Percentiles rank a stretch among this genome's conserved stretches.
These are phyloP conservation scores for Lytechinus variegatus DNA, from an alignment of 35 echinoderm and acorn worm genomes.

Conservation along the genomic window DNA sequence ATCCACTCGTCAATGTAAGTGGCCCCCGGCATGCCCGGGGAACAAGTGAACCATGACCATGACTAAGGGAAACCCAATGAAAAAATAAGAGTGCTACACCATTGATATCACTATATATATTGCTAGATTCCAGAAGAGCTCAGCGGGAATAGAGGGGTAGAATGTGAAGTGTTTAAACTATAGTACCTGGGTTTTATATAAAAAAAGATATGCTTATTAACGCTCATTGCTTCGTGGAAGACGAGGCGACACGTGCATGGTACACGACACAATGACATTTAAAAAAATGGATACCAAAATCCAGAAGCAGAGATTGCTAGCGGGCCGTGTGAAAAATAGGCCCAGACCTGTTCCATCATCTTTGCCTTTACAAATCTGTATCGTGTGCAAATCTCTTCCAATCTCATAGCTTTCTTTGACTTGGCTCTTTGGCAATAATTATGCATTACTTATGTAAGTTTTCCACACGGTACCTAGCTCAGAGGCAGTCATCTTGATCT, in stretches of 20 bases:
- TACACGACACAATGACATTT: not conserved
- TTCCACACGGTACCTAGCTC: not conserved
- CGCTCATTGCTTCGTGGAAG: not conserved
- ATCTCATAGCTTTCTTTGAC: too few species aligned
- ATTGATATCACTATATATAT: too few species aligned
- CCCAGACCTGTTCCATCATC: not conserved
- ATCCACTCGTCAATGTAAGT: too few species aligned
- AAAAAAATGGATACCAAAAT: not conserved
- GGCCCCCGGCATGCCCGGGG: too few species aligned
- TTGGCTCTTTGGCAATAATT: too few species aligned
- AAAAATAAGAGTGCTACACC: too few species aligned
- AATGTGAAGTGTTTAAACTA: not conserved
- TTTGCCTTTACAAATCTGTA: too few species aligned
- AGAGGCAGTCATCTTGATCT: too few species aligned
- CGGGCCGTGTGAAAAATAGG: not conserved
- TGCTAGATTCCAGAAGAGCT: too few species aligned
- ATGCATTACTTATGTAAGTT: not conserved
- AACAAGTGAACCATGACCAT: too few species aligned
- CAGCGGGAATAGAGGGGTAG: not conserved
- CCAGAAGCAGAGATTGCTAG: not conserved
- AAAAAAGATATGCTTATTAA: too few species aligned
- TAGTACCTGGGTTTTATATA: not conserved
- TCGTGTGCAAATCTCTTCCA: not conserved
- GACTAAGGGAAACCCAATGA: too few species aligned
- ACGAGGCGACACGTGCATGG: not conserved